Percentiles rank a stretch among this genome's conserved stretches.
Evolutionary conservation across 2,888 invertebrate species (phyloP).

Genomic region (Odontomyia ornata): DNA sequence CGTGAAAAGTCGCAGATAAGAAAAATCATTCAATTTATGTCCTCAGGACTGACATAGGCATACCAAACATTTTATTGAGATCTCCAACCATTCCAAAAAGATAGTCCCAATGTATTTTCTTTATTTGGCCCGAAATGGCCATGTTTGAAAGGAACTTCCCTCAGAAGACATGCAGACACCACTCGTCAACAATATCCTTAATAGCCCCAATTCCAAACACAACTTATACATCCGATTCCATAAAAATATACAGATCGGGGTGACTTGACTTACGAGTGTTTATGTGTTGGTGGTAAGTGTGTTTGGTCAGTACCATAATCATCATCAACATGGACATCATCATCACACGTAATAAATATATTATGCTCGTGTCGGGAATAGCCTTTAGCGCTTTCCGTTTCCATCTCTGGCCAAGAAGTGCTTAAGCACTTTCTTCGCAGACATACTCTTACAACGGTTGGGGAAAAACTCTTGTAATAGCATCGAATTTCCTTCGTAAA

Average conservation of each 20-base stretch:
- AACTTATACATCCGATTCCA: conserved; percentile 43
- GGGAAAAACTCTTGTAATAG: conserved; percentile 35
- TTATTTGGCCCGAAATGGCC: not conserved
- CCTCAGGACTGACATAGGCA: not conserved
- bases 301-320: conserved; percentile 44
- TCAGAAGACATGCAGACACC: not conserved
- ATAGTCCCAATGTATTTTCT: conserved; percentile 2
- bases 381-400: conserved; percentile 34
- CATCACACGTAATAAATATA: conserved; percentile 29
- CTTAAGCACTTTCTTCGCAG: conserved; percentile 19
- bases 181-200: conserved; percentile 12
- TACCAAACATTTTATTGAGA: conserved; percentile 29
- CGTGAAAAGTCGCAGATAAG: conserved; percentile 52
- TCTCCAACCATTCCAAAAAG: not conserved
- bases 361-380: conserved; percentile 10
- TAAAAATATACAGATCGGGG: conserved; percentile 45
- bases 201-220: conserved; percentile 31
- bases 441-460: conserved; percentile 16
- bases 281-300: conserved; percentile 44
- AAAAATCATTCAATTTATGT: conserved; percentile 51
- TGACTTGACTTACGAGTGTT: conserved; percentile 36
- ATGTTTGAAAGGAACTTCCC: conserved; percentile 6
- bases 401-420: not conserved
- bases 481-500: conserved; percentile 47
- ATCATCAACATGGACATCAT: conserved; percentile 39